phyloP scores from a whole-genome alignment of 2,888 invertebrate species.

The Zelleria hepariella region DNA sequence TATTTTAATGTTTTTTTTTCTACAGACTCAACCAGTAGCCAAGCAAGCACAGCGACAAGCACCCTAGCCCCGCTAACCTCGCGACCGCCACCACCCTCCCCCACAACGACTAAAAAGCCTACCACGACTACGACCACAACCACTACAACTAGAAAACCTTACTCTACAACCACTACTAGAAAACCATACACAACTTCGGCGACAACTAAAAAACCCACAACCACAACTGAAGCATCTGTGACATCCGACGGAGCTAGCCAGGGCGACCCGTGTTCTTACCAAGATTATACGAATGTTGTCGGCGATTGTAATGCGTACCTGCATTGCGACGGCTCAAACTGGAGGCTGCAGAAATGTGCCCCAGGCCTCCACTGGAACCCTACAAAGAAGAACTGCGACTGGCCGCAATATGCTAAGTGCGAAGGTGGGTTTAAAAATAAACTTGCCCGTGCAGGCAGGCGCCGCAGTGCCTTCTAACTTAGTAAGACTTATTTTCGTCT shows the following conservation, averaged over 20 bases:
- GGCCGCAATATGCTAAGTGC: constrained; percentile 84
- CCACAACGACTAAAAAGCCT: constrained; percentile 18
- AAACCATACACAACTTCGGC: constrained; percentile 28
- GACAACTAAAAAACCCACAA: constrained; percentile 15
- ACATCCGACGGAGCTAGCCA: constrained; percentile 23
- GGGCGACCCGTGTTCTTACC: constrained; percentile 30
- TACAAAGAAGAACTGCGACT: constrained; percentile 79
- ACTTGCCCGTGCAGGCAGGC: not conserved
- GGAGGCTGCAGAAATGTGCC: constrained; percentile 80
- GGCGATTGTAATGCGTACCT: constrained; percentile 82
- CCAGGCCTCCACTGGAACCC: constrained; percentile 88
- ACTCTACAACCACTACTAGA: constrained; percentile 29
- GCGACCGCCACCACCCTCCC: constrained; percentile 45
- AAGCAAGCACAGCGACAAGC: constrained; percentile 44
- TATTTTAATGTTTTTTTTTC: not conserved
- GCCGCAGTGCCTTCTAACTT: not conserved
- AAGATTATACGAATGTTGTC: constrained; percentile 70
- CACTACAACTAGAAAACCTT: constrained; percentile 15
- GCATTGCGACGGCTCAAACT: constrained; percentile 79
- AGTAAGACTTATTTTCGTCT: too few species aligned
- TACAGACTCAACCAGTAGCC: constrained; percentile 28
- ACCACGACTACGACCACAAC: constrained; percentile 21
- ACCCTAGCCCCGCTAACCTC: constrained; percentile 56
- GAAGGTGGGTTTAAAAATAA: constrained; percentile 27
- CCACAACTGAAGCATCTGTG: constrained; percentile 19